Percentiles rank a stretch among this genome's conserved stretches.
Conservation (phyloP, 2,797 vertebrate genomes). For the Neomorphus geoffroyi region DNA sequence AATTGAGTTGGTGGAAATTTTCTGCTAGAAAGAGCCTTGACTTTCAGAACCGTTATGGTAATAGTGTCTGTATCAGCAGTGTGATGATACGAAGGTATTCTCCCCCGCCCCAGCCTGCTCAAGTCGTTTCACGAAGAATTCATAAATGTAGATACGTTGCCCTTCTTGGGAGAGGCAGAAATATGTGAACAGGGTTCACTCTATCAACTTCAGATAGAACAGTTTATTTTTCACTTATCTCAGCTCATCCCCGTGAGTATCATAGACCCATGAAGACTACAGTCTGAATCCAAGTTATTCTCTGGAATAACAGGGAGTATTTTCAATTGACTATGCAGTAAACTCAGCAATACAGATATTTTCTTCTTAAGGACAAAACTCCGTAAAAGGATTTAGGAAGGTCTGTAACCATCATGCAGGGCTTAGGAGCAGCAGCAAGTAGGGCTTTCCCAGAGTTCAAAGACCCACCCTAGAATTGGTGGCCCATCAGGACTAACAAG, state of each 20-base stretch:
- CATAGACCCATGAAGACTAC: background rate
- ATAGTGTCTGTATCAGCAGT: background rate
- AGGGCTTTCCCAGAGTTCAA: background rate
- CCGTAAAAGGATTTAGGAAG: background rate
- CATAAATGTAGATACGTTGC: background rate
- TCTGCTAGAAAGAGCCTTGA: background rate
- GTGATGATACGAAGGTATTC: background rate
- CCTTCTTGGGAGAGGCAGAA: background rate
- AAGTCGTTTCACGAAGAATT: background rate
- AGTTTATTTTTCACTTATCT: background rate
- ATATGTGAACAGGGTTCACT: background rate
- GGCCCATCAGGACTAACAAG: background rate
- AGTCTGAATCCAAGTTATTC: background rate
- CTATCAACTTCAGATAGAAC: background rate
- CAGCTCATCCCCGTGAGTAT: background rate
- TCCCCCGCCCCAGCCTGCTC: background rate
- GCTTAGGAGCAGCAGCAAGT: background rate
- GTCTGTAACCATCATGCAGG: background rate
- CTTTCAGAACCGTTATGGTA: background rate
- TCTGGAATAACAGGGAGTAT: background rate
- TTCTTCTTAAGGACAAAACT: background rate
- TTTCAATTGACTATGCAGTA: slow-evolving; percentile 21
- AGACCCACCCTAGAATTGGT: background rate
- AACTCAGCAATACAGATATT: background rate
- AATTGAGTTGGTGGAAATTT: slow-evolving; percentile 1